phyloP scores from a whole-genome alignment of 2,113 vertebrate genomes.

The Psilopogon haemacephalus region DNA sequence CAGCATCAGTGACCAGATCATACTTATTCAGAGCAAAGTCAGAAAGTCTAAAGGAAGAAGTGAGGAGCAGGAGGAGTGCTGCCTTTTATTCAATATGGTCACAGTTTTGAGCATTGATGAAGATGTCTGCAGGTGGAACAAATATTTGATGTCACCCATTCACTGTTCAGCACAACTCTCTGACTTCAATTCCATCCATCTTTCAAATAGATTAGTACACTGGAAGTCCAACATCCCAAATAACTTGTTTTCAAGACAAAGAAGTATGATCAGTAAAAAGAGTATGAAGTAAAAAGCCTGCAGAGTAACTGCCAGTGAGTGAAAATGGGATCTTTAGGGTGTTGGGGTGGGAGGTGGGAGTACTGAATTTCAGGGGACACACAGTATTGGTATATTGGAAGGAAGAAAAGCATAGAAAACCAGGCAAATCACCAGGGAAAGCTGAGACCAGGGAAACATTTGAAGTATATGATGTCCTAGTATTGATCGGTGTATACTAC shows the following conservation, averaged over 20 bases:
- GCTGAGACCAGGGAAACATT: neutral
- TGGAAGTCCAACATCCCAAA: neutral
- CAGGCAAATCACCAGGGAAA: neutral
- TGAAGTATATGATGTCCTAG: neutral
- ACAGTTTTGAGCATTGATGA: neutral
- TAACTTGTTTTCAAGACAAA: neutral
- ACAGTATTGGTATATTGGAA: neutral
- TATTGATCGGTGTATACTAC: neutral
- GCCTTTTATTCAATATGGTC: neutral
- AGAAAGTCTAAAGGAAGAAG: neutral
- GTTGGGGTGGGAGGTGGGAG: neutral
- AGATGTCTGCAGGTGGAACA: neutral
- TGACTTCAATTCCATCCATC: neutral
- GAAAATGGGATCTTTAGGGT: neutral
- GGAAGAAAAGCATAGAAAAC: neutral
- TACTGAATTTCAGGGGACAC: neutral
- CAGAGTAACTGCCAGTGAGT: fast-evolving
- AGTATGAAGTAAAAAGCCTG: neutral
- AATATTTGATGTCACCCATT: neutral
- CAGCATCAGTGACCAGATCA: neutral
- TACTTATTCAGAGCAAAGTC: neutral
- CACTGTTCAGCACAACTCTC: neutral
- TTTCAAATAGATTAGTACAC: neutral
- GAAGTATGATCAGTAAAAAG: neutral
- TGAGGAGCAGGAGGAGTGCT: neutral